Evolutionary conservation across 2,797 vertebrate genomes (phyloP).

Genomic region (Oryzias dopingdopingensis): DNA sequence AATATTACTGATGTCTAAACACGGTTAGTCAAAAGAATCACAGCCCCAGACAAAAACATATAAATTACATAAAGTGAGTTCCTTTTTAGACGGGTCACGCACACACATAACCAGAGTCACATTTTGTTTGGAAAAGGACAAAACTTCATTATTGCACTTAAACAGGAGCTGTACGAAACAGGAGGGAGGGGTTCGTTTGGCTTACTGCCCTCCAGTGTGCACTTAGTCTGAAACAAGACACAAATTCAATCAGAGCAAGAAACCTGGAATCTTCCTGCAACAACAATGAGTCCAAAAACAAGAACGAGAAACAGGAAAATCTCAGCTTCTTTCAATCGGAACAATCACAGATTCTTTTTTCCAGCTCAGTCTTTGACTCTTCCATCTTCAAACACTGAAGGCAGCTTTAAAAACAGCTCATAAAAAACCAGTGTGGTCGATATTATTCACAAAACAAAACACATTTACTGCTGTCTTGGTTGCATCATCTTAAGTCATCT

Average conservation of each 20-base stretch:
- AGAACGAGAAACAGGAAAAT: too few species aligned
- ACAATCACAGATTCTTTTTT: too few species aligned
- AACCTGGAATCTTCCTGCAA: too few species aligned
- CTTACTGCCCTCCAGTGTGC: background rate
- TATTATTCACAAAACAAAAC: background rate
- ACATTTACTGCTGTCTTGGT: slow-evolving; percentile 7
- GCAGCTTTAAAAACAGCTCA: slow-evolving; percentile 27
- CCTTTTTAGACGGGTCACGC: slow-evolving; percentile 18
- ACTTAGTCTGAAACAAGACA: background rate
- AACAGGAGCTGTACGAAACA: slow-evolving; percentile 30
- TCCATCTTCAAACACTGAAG: slow-evolving; percentile 19
- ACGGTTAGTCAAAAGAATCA: slow-evolving; percentile 2
- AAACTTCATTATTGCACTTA: slow-evolving; percentile 53
- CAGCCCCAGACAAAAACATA: slow-evolving; percentile 20
- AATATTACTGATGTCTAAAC: background rate
- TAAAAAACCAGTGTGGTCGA: slow-evolving; percentile 1
- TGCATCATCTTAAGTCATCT: background rate
- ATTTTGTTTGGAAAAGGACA: slow-evolving; percentile 34
- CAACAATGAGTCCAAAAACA: too few species aligned
- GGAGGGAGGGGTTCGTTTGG: slow-evolving; percentile 8
- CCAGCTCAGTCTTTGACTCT: background rate
- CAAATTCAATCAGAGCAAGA: background rate
- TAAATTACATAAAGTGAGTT: slow-evolving; percentile 33
- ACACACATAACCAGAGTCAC: slow-evolving; percentile 37
- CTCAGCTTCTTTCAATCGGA: too few species aligned